Base-by-base conservation (phyloP, 37 sponge, comb jelly and placozoan species). In the Diacarnus erythraeanus region DNA sequence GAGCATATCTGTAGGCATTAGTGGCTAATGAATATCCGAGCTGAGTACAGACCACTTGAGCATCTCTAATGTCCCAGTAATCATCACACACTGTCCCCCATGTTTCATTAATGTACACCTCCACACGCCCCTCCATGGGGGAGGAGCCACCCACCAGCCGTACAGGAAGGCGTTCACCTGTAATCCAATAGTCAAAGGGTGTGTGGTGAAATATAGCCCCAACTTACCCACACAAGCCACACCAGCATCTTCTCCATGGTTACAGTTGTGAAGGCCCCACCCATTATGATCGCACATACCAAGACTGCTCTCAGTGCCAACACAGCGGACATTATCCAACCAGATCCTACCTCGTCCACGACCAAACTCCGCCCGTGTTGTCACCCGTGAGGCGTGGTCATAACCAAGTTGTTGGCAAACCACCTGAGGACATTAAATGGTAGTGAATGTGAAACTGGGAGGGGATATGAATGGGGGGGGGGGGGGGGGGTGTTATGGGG, bases 51-150 rank as follows among this genome's bases (percentile, higher is more conserved):
- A 86, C 87, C 17, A 93, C 94, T 21, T 27, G 54, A 47, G 84
- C 89, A 35, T 89, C 94, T 9, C 31, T 23, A 3, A 82, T 64
- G 64, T 59, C 90, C 86, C 86, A 88, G 35, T 17, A 56, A 51
- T 85, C 80, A 54, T 92, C 86, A 75, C 94, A 93, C 15, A 93
- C 71, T 3, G 90, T 82, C 20, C 85, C 86, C 89, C 89, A 93
- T 17, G 74, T 75, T 0, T 79, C 75, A 37, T 88, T 88, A 64
- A 79, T 72, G 76, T 59, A 85, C 17, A 93, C 43, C 69, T 93
- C 91, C 33, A 89, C 81, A 41, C 90, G 73, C 1, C 89, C 88
- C 31, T 80, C 70, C 4, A 64, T 30, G 3, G 43, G 34, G n/a
- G 17, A 31, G 38, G 64, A 40, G 21, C 87, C 86, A 39, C 56